Evolutionary conservation across 1,140 invertebrate species (phyloP), one percentile per base, ranked within the genome.

Genomic region (Rhizoglyphus robini): DNA sequence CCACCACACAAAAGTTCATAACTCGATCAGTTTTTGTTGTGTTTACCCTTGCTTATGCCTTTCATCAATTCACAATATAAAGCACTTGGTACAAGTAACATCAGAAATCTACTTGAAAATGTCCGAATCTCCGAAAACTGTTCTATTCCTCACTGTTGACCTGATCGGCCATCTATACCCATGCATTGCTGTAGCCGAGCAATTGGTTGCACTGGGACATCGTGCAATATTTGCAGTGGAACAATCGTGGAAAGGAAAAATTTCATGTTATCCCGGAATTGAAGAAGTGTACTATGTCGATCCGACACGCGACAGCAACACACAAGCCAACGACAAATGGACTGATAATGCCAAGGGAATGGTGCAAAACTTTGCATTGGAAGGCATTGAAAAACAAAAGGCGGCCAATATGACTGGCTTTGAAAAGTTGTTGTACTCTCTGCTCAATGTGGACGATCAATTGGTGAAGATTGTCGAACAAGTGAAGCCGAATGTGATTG

Each of bases 401-500:
- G 1, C 18, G 8, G 23, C 8, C 41, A 20, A 46, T 46, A 2
- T 20, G 1, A 8, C 18, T n/a, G 18, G 18, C 15, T 3, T n/a
- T 20, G 23, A 8, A 41, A 1, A 46, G 1, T 46, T 46, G 18
- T 2, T 58, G 15, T 13, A 58, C 25, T 3, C 31, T 18, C 15
- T 58, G 54, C 25, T 58, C 3, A 58, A 58, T 58, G 54, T 58
- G 2, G 48, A 63, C 48, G 36, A 48, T 29, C 20, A 25, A 20
- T n/a, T 63, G 4, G 13, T 11, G 25, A 18, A 51, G 20, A 49
- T 31, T 3, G 34, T 66, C 13, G 41, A 49, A 4, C 18, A 60
- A 30, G n/a, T 65, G 20, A 23, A 63, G 15, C 65, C 65, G 4
- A 58, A 66, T 30, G 20, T 66, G 20, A 66, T 66, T 46, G 25